A percentile compares a stretch with the other conserved stretches of the same genome.
Evolutionary conservation across 2,113 vertebrate genomes (phyloP).

Genomic region (Platichthys stellatus): DNA sequence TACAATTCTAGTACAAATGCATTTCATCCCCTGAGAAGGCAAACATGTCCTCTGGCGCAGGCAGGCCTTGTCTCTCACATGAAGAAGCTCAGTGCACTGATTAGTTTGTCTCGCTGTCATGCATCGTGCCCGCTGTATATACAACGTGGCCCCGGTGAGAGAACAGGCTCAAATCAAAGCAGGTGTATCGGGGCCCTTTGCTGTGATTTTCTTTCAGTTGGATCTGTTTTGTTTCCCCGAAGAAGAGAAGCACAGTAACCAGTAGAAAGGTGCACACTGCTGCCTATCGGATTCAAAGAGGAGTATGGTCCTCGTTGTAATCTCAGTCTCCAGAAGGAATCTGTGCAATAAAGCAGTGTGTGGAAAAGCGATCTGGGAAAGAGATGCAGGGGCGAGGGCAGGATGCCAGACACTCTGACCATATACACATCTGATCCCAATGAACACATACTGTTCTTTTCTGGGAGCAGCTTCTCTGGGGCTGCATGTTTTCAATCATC

Average conservation of each 20-base stretch:
- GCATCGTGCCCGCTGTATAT: conserved; percentile 15
- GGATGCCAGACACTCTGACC: conserved; percentile 32
- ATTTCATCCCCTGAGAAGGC: conserved; percentile 56
- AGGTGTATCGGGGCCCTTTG: conserved; percentile 18
- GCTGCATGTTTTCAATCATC: conserved; percentile 57
- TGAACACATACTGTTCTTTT: conserved; percentile 51
- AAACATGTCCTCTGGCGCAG: conserved; percentile 56
- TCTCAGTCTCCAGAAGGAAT: conserved; percentile 41
- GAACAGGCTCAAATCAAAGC: conserved; percentile 51
- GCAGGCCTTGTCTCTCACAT: conserved; percentile 41
- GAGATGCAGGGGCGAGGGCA: conserved; percentile 34
- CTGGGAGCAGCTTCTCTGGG: conserved; percentile 21
- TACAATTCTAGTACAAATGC: conserved; percentile 68
- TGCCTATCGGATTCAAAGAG: conserved; percentile 40
- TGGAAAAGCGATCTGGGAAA: conserved; percentile 53
- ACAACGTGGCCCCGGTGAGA: conserved; percentile 16
- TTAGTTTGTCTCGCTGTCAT: conserved; percentile 31
- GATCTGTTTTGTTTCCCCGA: conserved; percentile 46
- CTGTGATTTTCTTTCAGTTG: conserved; percentile 47
- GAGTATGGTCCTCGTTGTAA: conserved; percentile 40
- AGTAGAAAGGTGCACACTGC: conserved; percentile 23
- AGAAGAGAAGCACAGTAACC: conserved; percentile 39
- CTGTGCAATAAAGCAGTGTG: conserved; percentile 29
- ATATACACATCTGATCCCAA: conserved; percentile 58
- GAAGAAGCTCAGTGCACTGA: conserved; percentile 41